phyloP scores from a whole-genome alignment of 2,113 vertebrate genomes.

The Cepphus grylle region DNA sequence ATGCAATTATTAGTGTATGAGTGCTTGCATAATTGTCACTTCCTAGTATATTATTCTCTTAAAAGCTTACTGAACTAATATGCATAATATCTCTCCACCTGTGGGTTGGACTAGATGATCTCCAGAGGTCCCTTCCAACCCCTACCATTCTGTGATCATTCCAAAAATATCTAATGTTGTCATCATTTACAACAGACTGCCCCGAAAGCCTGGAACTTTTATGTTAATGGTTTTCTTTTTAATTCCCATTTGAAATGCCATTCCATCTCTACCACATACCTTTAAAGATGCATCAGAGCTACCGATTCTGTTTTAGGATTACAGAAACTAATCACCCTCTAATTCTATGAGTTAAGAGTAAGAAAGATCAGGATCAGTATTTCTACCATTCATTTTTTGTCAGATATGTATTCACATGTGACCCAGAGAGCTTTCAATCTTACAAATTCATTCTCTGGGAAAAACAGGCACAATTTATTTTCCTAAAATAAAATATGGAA shows the following conservation, averaged over 20 bases:
- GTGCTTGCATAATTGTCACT: background rate
- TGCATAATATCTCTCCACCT: background rate
- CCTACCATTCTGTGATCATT: background rate
- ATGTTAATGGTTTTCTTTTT: background rate
- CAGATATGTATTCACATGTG: background rate
- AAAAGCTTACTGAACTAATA: background rate
- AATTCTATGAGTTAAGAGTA: background rate
- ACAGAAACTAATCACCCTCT: background rate
- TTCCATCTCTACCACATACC: background rate
- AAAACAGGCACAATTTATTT: background rate
- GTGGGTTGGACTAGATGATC: too few species aligned
- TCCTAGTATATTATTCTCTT: background rate
- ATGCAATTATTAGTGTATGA: background rate
- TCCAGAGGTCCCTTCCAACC: too few species aligned
- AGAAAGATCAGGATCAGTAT: background rate
- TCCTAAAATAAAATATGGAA: background rate
- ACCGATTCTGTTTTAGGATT: background rate
- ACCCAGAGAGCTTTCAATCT: background rate
- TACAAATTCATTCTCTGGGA: background rate
- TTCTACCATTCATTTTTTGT: background rate
- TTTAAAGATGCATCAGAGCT: background rate
- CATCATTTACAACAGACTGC: background rate
- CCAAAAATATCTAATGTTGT: background rate
- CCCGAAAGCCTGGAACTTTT: background rate
- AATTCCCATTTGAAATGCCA: background rate